These are phyloP conservation scores for Pecten maximus DNA, from an alignment of 2,888 invertebrate species.

Conservation along the genomic window DNA sequence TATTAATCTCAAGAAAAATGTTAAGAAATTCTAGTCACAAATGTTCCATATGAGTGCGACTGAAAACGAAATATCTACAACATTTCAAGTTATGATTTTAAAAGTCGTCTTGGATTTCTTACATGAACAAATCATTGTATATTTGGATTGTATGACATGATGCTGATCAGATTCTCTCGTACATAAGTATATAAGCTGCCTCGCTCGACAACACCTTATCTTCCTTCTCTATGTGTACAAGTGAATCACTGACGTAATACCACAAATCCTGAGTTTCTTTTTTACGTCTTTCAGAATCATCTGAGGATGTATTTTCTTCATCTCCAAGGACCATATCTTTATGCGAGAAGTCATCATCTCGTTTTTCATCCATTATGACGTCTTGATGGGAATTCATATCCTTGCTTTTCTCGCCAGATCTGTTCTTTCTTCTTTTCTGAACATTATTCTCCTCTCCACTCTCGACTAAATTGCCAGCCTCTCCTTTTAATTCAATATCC, in stretches of 20 bases:
- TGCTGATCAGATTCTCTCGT: neutral
- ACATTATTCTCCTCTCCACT: neutral
- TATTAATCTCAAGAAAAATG: no score
- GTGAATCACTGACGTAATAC: neutral
- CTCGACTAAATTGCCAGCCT: no score
- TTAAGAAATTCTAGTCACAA: no score
- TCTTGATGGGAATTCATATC: neutral
- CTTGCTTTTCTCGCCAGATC: neutral
- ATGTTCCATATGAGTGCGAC: no score
- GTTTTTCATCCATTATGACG: neutral
- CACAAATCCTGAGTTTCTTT: neutral
- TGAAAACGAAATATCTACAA: no score
- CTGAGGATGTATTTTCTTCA: neutral
- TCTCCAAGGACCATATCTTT: neutral
- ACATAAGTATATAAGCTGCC: neutral
- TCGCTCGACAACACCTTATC: neutral
- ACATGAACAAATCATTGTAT: no score
- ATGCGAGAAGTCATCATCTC: neutral
- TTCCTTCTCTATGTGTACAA: neutral
- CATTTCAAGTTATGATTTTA: no score
- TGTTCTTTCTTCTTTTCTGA: neutral
- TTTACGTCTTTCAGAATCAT: neutral
- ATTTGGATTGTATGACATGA: no score
- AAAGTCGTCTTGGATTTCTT: no score
- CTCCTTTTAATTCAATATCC: no score